Percentiles rank a stretch among this genome's conserved stretches.
Conservation (phyloP, 2,888 invertebrate genomes). For the Calameuta filiformis region DNA sequence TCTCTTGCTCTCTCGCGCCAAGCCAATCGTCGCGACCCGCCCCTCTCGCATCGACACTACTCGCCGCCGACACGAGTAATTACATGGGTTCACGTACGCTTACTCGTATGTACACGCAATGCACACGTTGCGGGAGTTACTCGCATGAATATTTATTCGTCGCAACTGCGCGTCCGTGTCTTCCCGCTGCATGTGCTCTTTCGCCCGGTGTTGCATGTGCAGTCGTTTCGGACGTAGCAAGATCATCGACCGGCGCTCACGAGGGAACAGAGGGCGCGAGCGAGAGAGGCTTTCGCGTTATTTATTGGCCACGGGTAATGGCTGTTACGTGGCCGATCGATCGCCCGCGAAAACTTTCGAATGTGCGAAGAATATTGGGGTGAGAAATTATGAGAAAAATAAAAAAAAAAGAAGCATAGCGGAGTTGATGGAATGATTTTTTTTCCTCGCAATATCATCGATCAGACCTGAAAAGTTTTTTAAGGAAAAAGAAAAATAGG, state of each 20-base stretch:
- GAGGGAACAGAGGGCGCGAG: neutral
- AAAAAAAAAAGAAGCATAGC: neutral
- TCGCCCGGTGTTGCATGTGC: neutral
- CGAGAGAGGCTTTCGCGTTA: neutral
- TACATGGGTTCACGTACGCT: neutral
- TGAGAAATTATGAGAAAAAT: neutral
- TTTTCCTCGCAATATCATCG: neutral
- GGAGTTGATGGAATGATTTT: neutral
- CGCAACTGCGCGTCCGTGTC: neutral
- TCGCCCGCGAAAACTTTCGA: constrained; percentile 6
- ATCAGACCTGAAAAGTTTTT: neutral
- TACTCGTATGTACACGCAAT: neutral
- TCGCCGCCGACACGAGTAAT: constrained; percentile 15
- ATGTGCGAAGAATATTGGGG: neutral
- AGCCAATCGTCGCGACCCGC: constrained; percentile 20
- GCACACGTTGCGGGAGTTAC: neutral
- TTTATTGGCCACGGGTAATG: constrained; percentile 43
- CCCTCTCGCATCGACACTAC: constrained; percentile 16
- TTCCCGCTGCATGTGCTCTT: neutral
- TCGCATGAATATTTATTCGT: neutral
- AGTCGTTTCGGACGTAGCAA: neutral
- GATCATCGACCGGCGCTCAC: neutral
- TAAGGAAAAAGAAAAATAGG: neutral
- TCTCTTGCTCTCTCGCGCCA: constrained; percentile 8
- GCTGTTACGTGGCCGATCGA: constrained; percentile 50